Evolutionary conservation across 2,888 invertebrate species (phyloP).

Genomic region (Stenoptilia bipunctidactyla): DNA sequence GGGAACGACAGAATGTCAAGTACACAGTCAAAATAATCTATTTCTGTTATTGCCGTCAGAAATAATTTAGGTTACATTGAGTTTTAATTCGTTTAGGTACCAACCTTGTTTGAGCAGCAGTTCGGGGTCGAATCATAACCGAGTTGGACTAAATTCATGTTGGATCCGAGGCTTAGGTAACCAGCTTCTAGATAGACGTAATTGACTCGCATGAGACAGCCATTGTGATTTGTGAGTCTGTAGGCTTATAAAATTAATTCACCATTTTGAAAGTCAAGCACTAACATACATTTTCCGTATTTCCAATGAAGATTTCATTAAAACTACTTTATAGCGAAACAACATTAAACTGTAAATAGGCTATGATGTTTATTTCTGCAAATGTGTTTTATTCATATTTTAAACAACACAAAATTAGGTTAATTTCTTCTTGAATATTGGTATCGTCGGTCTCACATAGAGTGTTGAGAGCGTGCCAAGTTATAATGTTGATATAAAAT

Average conservation of each 20-base stretch:
- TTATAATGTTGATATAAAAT: constrained; percentile 27
- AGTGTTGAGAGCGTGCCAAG: constrained; percentile 44
- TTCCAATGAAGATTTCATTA: too few relatives aligned
- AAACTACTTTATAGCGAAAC: too few relatives aligned
- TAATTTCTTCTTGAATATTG: constrained; percentile 32
- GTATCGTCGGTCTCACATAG: constrained; percentile 26
- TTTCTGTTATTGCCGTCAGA: too few relatives aligned
- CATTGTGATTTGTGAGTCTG: constrained; percentile 44
- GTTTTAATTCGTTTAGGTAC: background rate
- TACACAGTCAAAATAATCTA: too few relatives aligned
- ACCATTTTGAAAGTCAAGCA: background rate
- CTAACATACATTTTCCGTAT: too few relatives aligned
- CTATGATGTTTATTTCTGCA: too few relatives aligned
- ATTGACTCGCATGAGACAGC: constrained; percentile 62
- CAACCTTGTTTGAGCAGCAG: constrained; percentile 1
- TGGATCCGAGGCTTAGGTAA: constrained; percentile 55
- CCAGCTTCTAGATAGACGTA: constrained; percentile 59
- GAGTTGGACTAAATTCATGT: constrained; percentile 39
- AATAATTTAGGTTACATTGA: too few relatives aligned
- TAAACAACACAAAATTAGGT: constrained; percentile 37
- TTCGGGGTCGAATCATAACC: constrained; percentile 22
- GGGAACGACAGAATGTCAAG: too few relatives aligned
- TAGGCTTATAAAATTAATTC: background rate
- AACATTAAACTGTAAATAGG: too few relatives aligned
- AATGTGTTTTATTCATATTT: constrained; percentile 21